phyloP scores from a whole-genome alignment of 2,797 vertebrate species.

The Lophius americanus region DNA sequence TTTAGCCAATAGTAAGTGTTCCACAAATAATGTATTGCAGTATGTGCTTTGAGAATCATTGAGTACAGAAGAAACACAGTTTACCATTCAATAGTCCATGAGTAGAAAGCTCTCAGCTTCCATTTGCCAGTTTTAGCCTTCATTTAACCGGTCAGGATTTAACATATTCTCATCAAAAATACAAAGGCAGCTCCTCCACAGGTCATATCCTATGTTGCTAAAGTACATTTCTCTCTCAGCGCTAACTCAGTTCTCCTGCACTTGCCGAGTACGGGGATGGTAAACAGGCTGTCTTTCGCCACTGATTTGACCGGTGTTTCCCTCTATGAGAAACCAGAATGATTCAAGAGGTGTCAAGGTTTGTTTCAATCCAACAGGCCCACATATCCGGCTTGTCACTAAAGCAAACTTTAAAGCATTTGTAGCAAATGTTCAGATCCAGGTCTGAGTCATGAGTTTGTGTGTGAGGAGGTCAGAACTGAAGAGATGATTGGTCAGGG shows the following conservation, averaged over 20 bases:
- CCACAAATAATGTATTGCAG: neutral
- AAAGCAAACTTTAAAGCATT: neutral
- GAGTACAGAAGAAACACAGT: conserved; percentile 8
- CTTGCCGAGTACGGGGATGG: neutral
- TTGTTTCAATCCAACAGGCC: neutral
- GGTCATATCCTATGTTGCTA: neutral
- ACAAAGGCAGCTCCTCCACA: conserved; percentile 17
- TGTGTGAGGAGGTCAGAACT: conserved; percentile 30
- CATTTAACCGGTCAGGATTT: conserved; percentile 16
- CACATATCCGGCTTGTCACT: neutral
- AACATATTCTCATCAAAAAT: conserved; percentile 52
- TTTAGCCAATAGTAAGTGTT: neutral
- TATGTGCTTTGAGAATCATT: conserved; percentile 4
- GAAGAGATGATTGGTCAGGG: conserved; percentile 69
- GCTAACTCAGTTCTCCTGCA: conserved; percentile 12
- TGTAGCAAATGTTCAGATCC: neutral
- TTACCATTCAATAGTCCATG: neutral
- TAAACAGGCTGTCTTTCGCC: neutral
- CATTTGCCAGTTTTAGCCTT: conserved; percentile 3
- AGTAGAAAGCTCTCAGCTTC: conserved; percentile 5
- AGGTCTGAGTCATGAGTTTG: neutral
- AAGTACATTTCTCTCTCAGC: neutral
- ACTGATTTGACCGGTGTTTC: neutral
- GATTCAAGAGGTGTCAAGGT: conserved; percentile 7
- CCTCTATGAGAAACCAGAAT: neutral